Conservation (phyloP, 2,888 invertebrate genomes). For the Pammene fasciana region DNA sequence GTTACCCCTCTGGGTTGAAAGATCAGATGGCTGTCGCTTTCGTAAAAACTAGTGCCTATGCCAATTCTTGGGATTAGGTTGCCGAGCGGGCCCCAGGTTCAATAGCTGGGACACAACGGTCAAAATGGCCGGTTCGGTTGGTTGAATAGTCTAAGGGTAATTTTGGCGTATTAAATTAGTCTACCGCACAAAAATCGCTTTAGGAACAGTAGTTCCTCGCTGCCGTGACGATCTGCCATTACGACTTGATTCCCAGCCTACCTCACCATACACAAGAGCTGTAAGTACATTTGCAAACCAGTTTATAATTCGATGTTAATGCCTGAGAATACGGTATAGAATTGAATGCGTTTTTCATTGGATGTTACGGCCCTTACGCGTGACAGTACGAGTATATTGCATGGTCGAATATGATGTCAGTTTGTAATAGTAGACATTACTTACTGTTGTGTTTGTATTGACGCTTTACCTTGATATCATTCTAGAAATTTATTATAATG, state of each 20-base stretch:
- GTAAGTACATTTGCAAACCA: neutral
- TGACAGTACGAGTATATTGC: no score
- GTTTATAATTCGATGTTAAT: neutral
- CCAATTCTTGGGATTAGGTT: no score
- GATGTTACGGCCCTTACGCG: no score
- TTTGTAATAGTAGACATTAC: constrained; percentile 6
- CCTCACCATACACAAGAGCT: neutral
- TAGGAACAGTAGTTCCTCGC: neutral
- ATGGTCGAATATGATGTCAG: constrained; percentile 8
- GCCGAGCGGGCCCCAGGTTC: no score
- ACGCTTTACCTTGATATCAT: neutral
- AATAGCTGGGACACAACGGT: no score
- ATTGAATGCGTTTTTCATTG: no score
- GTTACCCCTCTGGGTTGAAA: no score
- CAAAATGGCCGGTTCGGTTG: no score
- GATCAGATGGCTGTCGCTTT: no score
- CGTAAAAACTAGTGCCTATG: no score
- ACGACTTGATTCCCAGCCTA: constrained; percentile 13
- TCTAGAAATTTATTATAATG: neutral
- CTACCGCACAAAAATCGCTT: neutral
- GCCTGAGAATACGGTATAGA: no score
- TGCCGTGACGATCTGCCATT: constrained; percentile 19
- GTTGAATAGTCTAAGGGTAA: no score
- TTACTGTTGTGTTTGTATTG: neutral
- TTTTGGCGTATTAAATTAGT: neutral